Percentiles rank a stretch among this genome's conserved stretches.
phyloP scores from a whole-genome alignment of 2,888 invertebrate genomes.

The Stratiomys singularior region DNA sequence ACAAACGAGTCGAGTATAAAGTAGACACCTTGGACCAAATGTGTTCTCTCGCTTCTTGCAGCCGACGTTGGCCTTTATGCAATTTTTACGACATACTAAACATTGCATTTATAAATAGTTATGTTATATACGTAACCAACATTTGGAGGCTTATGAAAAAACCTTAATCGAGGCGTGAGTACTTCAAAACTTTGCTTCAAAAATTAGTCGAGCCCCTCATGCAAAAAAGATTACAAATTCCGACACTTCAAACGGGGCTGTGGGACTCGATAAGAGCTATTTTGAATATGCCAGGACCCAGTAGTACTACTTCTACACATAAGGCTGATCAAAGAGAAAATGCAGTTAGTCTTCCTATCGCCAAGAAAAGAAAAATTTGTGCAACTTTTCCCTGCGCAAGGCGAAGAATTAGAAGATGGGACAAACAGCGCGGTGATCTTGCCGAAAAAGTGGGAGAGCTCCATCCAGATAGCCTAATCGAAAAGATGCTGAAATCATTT shows the following conservation, averaged over 20 bases:
- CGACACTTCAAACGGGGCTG: background rate
- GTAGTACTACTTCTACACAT: background rate
- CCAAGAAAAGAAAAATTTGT: constrained; percentile 2
- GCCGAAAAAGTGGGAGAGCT: too few relatives aligned
- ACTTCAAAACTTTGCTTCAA: background rate
- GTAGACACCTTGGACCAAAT: constrained; percentile 7
- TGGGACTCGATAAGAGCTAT: background rate
- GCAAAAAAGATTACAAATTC: background rate
- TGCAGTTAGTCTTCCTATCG: constrained; percentile 6
- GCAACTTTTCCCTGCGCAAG: background rate
- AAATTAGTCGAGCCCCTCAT: background rate
- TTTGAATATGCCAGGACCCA: constrained; percentile 1
- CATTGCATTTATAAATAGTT: constrained; percentile 11
- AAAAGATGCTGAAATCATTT: too few relatives aligned
- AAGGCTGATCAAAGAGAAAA: background rate
- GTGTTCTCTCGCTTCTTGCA: constrained; percentile 8
- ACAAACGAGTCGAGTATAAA: background rate
- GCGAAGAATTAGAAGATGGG: background rate
- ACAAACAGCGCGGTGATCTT: too few relatives aligned
- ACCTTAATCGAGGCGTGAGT: background rate
- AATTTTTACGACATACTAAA: background rate
- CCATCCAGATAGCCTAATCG: too few relatives aligned
- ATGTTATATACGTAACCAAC: background rate
- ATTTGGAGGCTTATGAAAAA: background rate
- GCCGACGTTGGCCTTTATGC: background rate